Percentiles rank a stretch among this genome's conserved stretches.
Conservation (phyloP, 2,113 vertebrate species). For the Hipposideros armiger region DNA sequence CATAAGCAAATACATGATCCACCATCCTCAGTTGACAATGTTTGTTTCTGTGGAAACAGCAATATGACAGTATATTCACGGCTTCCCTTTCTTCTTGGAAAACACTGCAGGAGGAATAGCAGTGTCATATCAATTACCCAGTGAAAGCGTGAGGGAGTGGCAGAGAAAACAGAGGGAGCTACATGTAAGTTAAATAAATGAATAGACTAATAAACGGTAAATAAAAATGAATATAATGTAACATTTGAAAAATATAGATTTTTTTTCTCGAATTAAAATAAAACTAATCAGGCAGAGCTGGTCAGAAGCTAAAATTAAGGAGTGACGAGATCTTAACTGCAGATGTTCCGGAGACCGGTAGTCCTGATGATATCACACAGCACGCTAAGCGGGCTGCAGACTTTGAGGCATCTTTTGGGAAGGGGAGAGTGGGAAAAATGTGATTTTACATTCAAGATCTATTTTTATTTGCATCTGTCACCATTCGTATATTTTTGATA, state of each 20-base stretch:
- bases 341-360: background rate
- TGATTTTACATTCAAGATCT: background rate
- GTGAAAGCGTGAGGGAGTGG: background rate
- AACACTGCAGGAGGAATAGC: background rate
- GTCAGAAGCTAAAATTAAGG: background rate
- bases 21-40: background rate
- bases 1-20: slow-evolving; percentile 33
- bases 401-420: background rate
- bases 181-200: background rate
- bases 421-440: background rate
- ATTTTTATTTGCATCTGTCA: background rate
- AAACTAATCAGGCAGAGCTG: background rate
- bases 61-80: background rate
- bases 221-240: background rate
- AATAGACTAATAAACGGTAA: background rate
- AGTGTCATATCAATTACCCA: background rate
- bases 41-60: slow-evolving; percentile 59
- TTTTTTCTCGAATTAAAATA: background rate
- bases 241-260: background rate
- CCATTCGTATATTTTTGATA: background rate
- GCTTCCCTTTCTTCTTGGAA: slow-evolving; percentile 56
- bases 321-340: background rate
- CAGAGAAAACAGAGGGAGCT: background rate
- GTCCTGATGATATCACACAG: too few relatives aligned
- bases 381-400: background rate